Evolutionary conservation across 2,113 vertebrate species (phyloP).

Genomic region (Macroglossus sobrinus): DNA sequence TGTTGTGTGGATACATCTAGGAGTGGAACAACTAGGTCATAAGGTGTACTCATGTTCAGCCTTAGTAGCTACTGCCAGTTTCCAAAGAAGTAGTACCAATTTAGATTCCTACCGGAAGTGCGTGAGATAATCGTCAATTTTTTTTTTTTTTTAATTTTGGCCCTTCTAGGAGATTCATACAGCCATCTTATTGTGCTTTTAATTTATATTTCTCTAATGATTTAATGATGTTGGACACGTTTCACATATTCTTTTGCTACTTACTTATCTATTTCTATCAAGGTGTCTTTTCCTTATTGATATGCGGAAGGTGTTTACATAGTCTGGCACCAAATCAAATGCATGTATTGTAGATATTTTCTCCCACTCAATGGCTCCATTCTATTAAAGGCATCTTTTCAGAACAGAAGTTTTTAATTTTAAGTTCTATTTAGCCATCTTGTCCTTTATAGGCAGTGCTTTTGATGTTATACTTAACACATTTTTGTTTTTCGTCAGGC

Average conservation of each 20-base stretch:
- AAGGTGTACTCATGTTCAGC: background rate
- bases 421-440: background rate
- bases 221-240: background rate
- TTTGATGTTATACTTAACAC: background rate
- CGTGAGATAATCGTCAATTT: background rate
- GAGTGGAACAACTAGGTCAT: background rate
- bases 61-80: background rate
- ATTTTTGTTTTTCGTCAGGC: background rate
- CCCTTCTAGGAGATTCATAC: background rate
- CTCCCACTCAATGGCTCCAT: background rate
- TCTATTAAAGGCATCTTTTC: background rate
- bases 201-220: background rate
- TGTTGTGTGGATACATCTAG: background rate
- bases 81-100: background rate
- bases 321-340: background rate
- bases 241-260: background rate
- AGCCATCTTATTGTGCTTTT: background rate
- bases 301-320: background rate
- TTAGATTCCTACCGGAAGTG: background rate
- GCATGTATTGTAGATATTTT: background rate
- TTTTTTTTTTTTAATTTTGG: background rate
- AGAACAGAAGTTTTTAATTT: background rate
- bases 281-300: background rate
- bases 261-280: background rate
- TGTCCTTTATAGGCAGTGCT: background rate